Percentiles rank a stretch among this genome's conserved stretches.
Conservation (phyloP, 2,797 vertebrate species). For the Botia almorhae region DNA sequence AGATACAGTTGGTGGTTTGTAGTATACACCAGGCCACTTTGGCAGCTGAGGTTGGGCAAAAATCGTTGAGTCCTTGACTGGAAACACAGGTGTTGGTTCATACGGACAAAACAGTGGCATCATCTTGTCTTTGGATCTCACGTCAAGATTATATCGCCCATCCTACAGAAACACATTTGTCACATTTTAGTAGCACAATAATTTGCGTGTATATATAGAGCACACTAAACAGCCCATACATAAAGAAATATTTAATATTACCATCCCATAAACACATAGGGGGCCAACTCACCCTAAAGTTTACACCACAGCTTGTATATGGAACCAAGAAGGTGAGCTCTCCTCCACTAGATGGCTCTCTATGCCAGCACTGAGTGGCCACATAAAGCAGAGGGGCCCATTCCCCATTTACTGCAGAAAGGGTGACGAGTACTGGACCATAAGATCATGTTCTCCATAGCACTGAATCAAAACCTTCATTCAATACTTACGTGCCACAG, state of each 20-base stretch:
- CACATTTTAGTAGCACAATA: neutral
- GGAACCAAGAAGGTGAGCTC: conserved; percentile 61
- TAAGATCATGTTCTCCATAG: neutral
- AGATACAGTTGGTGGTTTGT: neutral
- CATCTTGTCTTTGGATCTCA: conserved; percentile 4
- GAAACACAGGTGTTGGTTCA: neutral
- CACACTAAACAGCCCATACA: neutral
- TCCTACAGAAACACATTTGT: neutral
- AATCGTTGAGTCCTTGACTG: neutral
- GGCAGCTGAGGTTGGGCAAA: neutral
- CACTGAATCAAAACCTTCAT: neutral
- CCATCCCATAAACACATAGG: too few relatives aligned
- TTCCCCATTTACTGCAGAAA: conserved; percentile 63
- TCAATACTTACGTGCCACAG: conserved; percentile 15
- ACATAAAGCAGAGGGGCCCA: conserved; percentile 51
- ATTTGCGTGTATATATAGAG: too few relatives aligned
- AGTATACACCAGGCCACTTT: neutral
- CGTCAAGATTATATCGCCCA: neutral
- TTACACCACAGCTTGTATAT: conserved; percentile 57
- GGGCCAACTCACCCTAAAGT: neutral
- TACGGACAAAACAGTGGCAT: conserved; percentile 32
- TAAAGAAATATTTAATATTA: neutral
- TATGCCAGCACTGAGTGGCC: conserved; percentile 31
- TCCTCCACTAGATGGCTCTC: conserved; percentile 36
- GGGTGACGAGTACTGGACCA: neutral